Evolutionary conservation across 2,797 vertebrate genomes (phyloP).

Genomic region (Sebastes steindachneri): DNA sequence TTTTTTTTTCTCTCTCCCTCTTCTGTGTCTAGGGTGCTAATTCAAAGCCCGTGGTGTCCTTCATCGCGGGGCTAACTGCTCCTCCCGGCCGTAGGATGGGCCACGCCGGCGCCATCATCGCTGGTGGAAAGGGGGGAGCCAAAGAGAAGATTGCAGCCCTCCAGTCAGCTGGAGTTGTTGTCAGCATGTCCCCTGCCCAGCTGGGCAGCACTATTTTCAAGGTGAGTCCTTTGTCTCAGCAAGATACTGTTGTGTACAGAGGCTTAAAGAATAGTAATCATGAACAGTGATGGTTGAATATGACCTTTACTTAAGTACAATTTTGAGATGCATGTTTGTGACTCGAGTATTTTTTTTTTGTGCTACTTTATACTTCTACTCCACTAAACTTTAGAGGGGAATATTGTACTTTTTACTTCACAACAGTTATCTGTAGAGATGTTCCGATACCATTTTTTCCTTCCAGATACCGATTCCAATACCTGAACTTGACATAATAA

Average conservation of each 20-base stretch:
- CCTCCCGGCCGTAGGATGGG: constrained; percentile 97
- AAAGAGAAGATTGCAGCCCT: constrained; percentile 98
- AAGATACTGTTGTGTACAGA: not conserved
- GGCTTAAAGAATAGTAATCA: not conserved
- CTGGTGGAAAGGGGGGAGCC: constrained; percentile 97
- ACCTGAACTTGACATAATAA: no score
- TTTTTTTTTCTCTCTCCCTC: not conserved
- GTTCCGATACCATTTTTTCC: no score
- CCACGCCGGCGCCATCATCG: constrained; percentile 97
- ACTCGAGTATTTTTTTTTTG: not conserved
- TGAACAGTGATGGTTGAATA: not conserved
- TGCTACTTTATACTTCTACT: not conserved
- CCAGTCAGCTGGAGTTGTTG: constrained; percentile 93
- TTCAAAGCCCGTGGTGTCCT: constrained; percentile 96
- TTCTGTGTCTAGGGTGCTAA: constrained; percentile 85
- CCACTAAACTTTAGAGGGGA: not conserved
- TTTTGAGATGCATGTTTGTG: not conserved
- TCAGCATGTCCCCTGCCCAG: constrained; percentile 98
- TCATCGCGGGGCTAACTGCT: constrained; percentile 97
- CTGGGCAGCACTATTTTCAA: constrained; percentile 97
- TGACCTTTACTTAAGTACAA: not conserved
- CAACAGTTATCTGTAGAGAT: not conserved
- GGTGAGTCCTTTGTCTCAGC: constrained; percentile 79
- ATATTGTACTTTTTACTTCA: not conserved
- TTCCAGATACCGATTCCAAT: no score